Evolutionary conservation across 2,113 vertebrate genomes (phyloP).

Genomic region (Miniopterus natalensis): DNA sequence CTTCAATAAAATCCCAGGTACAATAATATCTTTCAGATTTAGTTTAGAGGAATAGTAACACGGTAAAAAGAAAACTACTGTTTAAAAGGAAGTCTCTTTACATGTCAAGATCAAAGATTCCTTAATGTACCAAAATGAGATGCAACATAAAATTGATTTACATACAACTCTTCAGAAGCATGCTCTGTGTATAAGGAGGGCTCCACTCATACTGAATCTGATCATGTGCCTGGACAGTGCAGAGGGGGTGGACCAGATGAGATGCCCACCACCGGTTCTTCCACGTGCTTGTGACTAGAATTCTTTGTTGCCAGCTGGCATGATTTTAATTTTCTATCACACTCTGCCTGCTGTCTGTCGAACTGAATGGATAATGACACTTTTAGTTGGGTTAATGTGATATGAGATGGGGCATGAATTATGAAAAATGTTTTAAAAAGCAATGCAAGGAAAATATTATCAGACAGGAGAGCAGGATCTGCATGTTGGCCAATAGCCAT

Average conservation of each 20-base stretch:
- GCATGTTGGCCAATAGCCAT: not conserved
- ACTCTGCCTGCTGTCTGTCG: slow-evolving; percentile 55
- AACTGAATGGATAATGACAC: slow-evolving; percentile 74
- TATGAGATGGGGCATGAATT: slow-evolving; percentile 74
- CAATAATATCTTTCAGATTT: not conserved
- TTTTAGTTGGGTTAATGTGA: slow-evolving; percentile 77
- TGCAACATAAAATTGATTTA: slow-evolving; percentile 14
- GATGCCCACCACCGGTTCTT: not conserved
- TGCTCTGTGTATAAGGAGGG: not conserved
- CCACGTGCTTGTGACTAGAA: not conserved
- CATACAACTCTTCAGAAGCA: not conserved
- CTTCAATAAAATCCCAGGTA: slow-evolving; percentile 31
- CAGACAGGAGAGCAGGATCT: not conserved
- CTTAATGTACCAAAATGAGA: not conserved
- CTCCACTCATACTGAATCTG: not conserved
- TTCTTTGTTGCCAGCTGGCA: slow-evolving; percentile 19
- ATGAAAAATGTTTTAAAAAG: slow-evolving; percentile 66
- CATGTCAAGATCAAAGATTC: not conserved
- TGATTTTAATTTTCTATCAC: slow-evolving; percentile 45
- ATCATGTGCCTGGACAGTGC: not conserved
- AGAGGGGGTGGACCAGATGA: not conserved
- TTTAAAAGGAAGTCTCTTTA: slow-evolving; percentile 26
- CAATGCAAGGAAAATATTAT: not conserved
- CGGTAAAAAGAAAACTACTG: not conserved
- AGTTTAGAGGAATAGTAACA: slow-evolving; percentile 23